Base-by-base conservation (phyloP, 2,113 vertebrate genomes). In the Albula glossodonta region DNA sequence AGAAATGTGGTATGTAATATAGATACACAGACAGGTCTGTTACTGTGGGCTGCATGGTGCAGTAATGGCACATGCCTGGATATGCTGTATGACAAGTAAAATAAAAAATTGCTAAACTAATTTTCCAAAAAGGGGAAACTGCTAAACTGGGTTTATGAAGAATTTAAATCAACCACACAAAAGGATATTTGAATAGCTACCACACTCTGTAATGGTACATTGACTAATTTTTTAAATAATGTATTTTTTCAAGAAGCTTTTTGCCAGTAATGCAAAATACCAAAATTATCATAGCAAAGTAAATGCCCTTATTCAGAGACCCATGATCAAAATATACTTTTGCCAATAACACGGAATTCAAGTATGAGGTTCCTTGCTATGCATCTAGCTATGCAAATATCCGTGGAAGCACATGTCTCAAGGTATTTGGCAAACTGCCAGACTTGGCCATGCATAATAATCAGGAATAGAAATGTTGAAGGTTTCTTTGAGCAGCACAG, bases 371-470 rank as follows among this genome's bases (percentile, higher is more conserved):
- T 9, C 22, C 10, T 7, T 74, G 66, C 17, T 15, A 60, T 60
- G 57, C 31, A 12, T 56, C 7, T 9, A 9, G 53, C 53, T 12
- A 56, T 80, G 50, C 51, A 51, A 82, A n/a, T 22, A 56, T 56
- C 80, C 2, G 0, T 56, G 7, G 22, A 79, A 60, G 41, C 22
- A 85, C 17, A 5, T 25, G 5, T 56, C 17, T 7, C 41, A 49
- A 80, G 77, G 19, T 85, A 5, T 57, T 85, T 48, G 19, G 51
- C 52, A 78, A 57, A 19, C 1, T 49, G 51, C 22, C 12, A 22
- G 22, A 51, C 50, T n/a, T 57, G 31, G 83, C 74, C 77, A 25
- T 78, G 74, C 77, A 78, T 31, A 25, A 53, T 79, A 79, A 79
- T 79, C 15, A 41, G 25, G 41, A 12, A 17, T 17, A 41, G 49